phyloP scores from a whole-genome alignment of 2,113 vertebrate genomes.

The Stigmatopora nigra region DNA sequence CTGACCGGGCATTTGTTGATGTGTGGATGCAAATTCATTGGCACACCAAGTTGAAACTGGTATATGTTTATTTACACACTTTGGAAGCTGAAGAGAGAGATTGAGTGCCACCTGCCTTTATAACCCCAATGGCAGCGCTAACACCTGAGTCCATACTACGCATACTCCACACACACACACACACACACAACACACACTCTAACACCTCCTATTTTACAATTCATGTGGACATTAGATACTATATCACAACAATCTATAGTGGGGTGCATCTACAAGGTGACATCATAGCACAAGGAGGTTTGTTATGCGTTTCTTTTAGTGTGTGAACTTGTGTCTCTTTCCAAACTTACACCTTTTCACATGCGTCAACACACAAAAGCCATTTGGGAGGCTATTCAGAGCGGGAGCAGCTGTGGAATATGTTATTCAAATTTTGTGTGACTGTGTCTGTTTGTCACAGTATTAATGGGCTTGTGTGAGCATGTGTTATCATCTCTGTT shows the following conservation, averaged over 20 bases:
- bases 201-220: no score
- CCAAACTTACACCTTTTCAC: slow-evolving; percentile 56
- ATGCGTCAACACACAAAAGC: slow-evolving; percentile 68
- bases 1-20: no score
- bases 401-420: slow-evolving; percentile 67
- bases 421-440: slow-evolving; percentile 71
- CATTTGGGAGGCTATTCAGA: slow-evolving; percentile 67
- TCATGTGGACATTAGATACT: slow-evolving; percentile 51
- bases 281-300: slow-evolving; percentile 42
- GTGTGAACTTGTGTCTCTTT: slow-evolving; percentile 50
- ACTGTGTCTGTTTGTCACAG: slow-evolving; percentile 33
- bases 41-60: slow-evolving; percentile 31
- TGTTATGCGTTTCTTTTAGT: slow-evolving; percentile 19
- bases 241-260: slow-evolving; percentile 60
- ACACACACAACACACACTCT: no score
- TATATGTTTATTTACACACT: slow-evolving; percentile 32
- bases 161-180: slow-evolving; percentile 23
- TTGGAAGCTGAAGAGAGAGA: slow-evolving; percentile 44
- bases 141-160: slow-evolving; percentile 60
- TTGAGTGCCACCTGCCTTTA: slow-evolving; percentile 50
- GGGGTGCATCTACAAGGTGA: slow-evolving; percentile 46
- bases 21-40: not conserved
- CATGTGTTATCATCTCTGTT: slow-evolving; percentile 52
- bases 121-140: slow-evolving; percentile 54
- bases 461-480: slow-evolving; percentile 28